Percentiles rank a stretch among this genome's conserved stretches.
phyloP scores from a whole-genome alignment of 2,888 invertebrate species.

The Folsomia candida region DNA sequence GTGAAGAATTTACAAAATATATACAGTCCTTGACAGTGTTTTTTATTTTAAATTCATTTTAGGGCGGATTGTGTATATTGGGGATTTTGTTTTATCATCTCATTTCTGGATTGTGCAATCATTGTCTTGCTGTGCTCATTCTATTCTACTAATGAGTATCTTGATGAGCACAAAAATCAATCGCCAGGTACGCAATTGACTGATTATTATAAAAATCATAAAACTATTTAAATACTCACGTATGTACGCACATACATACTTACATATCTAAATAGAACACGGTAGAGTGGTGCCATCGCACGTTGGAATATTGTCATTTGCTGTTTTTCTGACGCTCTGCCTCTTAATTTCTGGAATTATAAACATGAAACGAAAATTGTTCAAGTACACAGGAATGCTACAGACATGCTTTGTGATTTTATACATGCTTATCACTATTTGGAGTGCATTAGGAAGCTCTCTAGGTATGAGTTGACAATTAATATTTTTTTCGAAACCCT shows the following conservation, averaged over 20 bases:
- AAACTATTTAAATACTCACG: too few species aligned
- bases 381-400: conserved; percentile 24
- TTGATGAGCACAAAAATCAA: too few species aligned
- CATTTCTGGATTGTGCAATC: not conserved
- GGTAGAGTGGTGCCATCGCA: too few species aligned
- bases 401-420: conserved; percentile 23
- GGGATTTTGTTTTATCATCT: not conserved
- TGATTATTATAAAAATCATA: too few species aligned
- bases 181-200: too few species aligned
- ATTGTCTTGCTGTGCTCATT: not conserved
- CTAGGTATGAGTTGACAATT: conserved; percentile 15
- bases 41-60: not conserved
- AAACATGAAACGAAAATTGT: conserved; percentile 3
- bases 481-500: too few species aligned
- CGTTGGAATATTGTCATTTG: conserved; percentile 1
- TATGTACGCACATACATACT: too few species aligned
- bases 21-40: not conserved
- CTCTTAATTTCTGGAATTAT: conserved; percentile 7
- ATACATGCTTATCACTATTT: conserved; percentile 20
- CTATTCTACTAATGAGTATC: not conserved
- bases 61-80: not conserved
- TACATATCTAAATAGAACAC: too few species aligned
- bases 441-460: conserved; percentile 30
- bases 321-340: not conserved
- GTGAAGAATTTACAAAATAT: too few species aligned